These are phyloP conservation scores for Blastobasis lacticolella DNA, from an alignment of 2,888 invertebrate species.

Conservation along the genomic window DNA sequence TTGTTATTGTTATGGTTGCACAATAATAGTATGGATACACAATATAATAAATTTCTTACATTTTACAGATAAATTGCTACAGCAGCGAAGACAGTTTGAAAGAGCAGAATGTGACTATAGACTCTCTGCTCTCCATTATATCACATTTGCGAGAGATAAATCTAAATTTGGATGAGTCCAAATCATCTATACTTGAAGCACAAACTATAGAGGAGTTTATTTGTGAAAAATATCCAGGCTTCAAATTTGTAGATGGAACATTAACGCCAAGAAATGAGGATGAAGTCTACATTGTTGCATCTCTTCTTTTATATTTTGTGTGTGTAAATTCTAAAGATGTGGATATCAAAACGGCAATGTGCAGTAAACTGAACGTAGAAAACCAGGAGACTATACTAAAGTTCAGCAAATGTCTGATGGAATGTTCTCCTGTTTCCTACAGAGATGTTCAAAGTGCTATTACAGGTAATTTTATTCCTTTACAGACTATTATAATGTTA, in stretches of 20 bases:
- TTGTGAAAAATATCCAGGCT: constrained; percentile 65
- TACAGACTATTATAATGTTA: too few relatives aligned
- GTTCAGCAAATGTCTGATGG: constrained; percentile 69
- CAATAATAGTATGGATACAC: too few relatives aligned
- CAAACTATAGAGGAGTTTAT: constrained; percentile 54
- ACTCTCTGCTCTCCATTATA: constrained; percentile 48
- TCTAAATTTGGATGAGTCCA: constrained; percentile 54
- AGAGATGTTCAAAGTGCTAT: constrained; percentile 56
- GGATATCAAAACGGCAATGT: constrained; percentile 72
- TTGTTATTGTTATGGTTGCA: too few relatives aligned
- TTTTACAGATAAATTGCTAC: constrained; percentile 65
- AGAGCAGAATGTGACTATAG: constrained; percentile 32
- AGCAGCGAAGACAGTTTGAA: constrained; percentile 35
- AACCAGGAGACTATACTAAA: constrained; percentile 71
- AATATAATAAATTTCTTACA: too few relatives aligned
- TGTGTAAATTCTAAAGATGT: constrained; percentile 70
- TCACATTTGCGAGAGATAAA: constrained; percentile 49
- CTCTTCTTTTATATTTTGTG: constrained; percentile 65
- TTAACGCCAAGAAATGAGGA: constrained; percentile 35
- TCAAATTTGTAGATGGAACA: constrained; percentile 52
- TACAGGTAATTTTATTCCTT: constrained; percentile 33
- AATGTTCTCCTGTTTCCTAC: constrained; percentile 51
- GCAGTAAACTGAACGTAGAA: constrained; percentile 57
- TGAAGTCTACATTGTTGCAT: constrained; percentile 58
- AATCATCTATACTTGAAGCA: constrained; percentile 52